These are phyloP conservation scores for Listronotus bonariensis DNA, from an alignment of 1,140 invertebrate species.

Conservation along the genomic window DNA sequence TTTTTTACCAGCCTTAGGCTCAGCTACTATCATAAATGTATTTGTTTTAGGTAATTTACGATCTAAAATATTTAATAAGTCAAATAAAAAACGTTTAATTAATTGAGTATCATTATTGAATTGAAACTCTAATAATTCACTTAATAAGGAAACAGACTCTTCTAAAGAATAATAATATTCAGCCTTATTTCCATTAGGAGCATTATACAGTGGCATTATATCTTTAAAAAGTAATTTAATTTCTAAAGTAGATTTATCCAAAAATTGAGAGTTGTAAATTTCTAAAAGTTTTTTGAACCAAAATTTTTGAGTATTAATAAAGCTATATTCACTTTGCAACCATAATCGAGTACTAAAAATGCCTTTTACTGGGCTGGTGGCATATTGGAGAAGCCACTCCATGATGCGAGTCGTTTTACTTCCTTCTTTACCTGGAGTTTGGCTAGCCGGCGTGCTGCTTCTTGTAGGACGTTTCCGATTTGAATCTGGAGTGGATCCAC, in stretches of 20 bases:
- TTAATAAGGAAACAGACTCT: neutral
- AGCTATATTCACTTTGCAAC: neutral
- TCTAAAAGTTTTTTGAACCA: neutral
- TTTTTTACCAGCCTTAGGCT: neutral
- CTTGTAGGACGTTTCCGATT: constrained; percentile 8
- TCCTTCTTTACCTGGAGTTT: constrained; percentile 3
- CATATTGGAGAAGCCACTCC: neutral
- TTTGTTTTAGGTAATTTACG: neutral
- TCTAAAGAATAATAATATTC: constrained; percentile 7
- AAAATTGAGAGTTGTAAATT: neutral
- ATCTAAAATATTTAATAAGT: constrained; percentile 10
- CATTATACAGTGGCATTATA: constrained; percentile 7
- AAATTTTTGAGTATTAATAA: neutral
- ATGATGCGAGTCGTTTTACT: constrained; percentile 1
- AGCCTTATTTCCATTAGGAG: neutral
- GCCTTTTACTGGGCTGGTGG: neutral
- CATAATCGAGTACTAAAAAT: constrained; percentile 1
- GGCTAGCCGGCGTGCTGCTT: neutral
- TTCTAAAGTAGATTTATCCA: too few species aligned
- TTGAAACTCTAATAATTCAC: constrained; percentile 8
- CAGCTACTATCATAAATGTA: too few species aligned
- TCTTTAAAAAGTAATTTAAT: constrained; percentile 3
- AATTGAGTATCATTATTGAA: constrained; percentile 4
- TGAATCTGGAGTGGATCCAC: constrained; percentile 20
- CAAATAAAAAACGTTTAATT: constrained; percentile 1